These are phyloP conservation scores for Eutrigla gurnardus DNA, from an alignment of 2,797 vertebrate genomes.

Conservation along the genomic window DNA sequence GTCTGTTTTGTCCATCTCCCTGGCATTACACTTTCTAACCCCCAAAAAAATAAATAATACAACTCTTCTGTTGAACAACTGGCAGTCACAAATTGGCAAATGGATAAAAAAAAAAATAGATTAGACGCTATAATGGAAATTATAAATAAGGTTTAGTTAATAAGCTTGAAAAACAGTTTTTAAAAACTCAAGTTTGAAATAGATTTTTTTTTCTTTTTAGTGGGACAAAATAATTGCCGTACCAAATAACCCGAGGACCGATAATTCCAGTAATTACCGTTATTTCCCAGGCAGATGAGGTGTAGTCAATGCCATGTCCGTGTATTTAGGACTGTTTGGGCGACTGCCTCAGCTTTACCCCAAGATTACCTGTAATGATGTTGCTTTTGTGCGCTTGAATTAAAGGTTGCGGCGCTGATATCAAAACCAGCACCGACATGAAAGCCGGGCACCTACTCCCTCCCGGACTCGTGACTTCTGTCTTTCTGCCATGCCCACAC, in stretches of 20 bases:
- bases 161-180: slow-evolving; percentile 17
- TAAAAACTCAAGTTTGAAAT: slow-evolving; percentile 21
- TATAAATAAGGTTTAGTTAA: neutral
- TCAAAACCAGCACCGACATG: slow-evolving; percentile 53
- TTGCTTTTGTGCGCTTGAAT: slow-evolving; percentile 64
- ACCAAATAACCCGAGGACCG: slow-evolving; percentile 23
- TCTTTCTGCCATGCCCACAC: slow-evolving; percentile 54
- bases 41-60: slow-evolving; percentile 12
- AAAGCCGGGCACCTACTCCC: slow-evolving; percentile 18
- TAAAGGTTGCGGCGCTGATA: slow-evolving; percentile 58
- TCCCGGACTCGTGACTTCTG: slow-evolving; percentile 65
- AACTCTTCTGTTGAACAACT: slow-evolving; percentile 22
- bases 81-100: neutral
- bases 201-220: slow-evolving; percentile 15
- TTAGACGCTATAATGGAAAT: neutral
- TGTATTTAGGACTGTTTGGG: slow-evolving; percentile 9
- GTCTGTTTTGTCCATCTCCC: slow-evolving; percentile 1
- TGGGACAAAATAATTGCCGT: slow-evolving; percentile 21
- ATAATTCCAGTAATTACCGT: slow-evolving; percentile 46
- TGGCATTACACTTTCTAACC: neutral
- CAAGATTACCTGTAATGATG: slow-evolving; percentile 71
- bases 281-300: slow-evolving; percentile 34
- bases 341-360: slow-evolving; percentile 17
- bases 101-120: slow-evolving; percentile 9
- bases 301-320: slow-evolving; percentile 12